Base-by-base conservation (phyloP, 2,797 vertebrate species). In the Sitta carolinensis region DNA sequence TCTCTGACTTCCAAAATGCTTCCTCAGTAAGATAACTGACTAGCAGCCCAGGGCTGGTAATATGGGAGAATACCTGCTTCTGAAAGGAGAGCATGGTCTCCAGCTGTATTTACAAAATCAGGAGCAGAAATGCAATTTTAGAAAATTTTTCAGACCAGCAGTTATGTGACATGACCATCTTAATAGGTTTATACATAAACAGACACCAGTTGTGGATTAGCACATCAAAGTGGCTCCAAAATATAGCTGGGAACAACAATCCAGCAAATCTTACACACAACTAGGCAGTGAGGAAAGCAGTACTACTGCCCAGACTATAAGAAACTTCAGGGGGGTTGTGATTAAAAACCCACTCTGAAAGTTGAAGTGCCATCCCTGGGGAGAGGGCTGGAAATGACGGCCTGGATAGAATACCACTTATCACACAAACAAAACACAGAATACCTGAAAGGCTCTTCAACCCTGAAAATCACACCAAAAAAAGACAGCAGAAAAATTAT, bases 111-210 rank as follows among this genome's bases (percentile, higher is more conserved):
- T 50, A 45, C 9, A 80, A 55, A 61, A 58, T 61, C 26, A 26
- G 22, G n/a, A 73, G n/a, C 12, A 85, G n/a, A 50, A 90, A 34
- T 27, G 7, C 4, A 54, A 34, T 66, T 83, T 67, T n/a, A 63
- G 26, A 20, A 61, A 17, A 36, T 29, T 72, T 25, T n/a, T 79
- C 38, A 79, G 40, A 38, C 4, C 16, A 55, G 25, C 16, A 42
- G 19, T 55, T 74, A 58, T 0, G 0, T 19, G 64, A 42, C 36
- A 30, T 3, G 12, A 61, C 19, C 52, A 27, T n/a, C 16, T 47
- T 30, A 55, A 32, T 1, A 62, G 4, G 10, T 54, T 58, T 62
- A 30, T 15, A 47, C 0, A 0, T 45, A 45, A 79, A 16, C 13
- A 66, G 57, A 16, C 32, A 83, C 6, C 23, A 55, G 29, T 36